A percentile compares a stretch with the other conserved stretches of the same genome.
Evolutionary conservation across 30 jellyfish, hydroid and myxozoan species (phyloP).

Genomic region (Mastigias papua): DNA sequence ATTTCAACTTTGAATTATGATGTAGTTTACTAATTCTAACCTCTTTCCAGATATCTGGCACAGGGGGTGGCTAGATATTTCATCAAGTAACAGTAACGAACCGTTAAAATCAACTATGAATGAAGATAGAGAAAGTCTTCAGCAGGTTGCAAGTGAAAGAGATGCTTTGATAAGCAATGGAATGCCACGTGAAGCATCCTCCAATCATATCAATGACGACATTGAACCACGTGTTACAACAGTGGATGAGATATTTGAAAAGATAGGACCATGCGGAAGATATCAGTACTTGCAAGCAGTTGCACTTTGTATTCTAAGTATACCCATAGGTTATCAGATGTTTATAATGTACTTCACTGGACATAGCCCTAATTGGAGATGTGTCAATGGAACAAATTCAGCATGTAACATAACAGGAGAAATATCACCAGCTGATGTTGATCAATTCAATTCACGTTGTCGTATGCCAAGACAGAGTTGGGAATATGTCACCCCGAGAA

Average conservation of each 20-base stretch:
- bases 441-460: slow-evolving; percentile 56
- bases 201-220: not conserved
- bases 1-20: too few species aligned
- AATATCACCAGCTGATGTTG: slow-evolving; percentile 50
- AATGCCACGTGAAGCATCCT: not conserved
- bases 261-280: slow-evolving; percentile 85
- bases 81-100: too few species aligned
- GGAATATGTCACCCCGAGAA: slow-evolving; percentile 58
- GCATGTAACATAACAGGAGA: slow-evolving; percentile 35
- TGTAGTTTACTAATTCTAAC: too few species aligned
- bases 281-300: slow-evolving; percentile 54
- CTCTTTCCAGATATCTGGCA: too few species aligned
- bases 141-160: not conserved
- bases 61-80: too few species aligned
- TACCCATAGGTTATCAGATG: slow-evolving; percentile 61
- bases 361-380: slow-evolving; percentile 88
- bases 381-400: slow-evolving; percentile 44
- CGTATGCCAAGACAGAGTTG: slow-evolving; percentile 67
- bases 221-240: slow-evolving; percentile 9
- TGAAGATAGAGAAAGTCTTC: not conserved
- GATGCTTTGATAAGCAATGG: not conserved
- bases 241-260: slow-evolving; percentile 65
- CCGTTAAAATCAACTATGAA: not conserved
- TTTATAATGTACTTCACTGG: slow-evolving; percentile 86
- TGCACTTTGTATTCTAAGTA: slow-evolving; percentile 32